These are phyloP conservation scores for Helarctos malayanus DNA, from an alignment of 2,797 vertebrate genomes.

Conservation along the genomic window DNA sequence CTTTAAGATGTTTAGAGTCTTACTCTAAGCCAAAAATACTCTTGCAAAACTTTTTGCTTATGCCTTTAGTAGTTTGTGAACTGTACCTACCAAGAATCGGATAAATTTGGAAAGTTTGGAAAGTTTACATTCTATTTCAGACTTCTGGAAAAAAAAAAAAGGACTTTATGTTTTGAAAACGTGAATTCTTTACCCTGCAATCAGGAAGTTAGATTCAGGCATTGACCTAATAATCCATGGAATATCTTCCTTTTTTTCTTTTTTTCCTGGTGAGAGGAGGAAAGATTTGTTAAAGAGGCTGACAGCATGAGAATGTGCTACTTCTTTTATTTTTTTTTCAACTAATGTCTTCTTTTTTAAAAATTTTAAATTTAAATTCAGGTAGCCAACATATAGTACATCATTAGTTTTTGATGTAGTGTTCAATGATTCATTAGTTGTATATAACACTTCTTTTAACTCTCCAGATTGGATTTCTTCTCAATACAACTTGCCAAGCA, in stretches of 20 bases:
- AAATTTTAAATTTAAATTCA: no score
- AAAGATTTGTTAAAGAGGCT: neutral
- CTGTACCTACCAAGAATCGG: constrained; percentile 24
- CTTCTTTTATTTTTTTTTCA: no score
- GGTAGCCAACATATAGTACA: no score
- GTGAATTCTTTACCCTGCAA: constrained; percentile 19
- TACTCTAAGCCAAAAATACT: constrained; percentile 55
- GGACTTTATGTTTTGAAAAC: constrained; percentile 23
- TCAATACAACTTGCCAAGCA: constrained; percentile 8
- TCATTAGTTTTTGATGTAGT: no score
- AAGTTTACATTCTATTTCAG: neutral
- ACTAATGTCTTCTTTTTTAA: no score
- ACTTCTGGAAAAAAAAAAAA: neutral
- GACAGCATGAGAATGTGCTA: neutral
- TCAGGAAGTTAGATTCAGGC: constrained; percentile 14
- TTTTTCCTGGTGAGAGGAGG: neutral
- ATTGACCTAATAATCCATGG: neutral
- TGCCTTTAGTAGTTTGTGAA: constrained; percentile 7
- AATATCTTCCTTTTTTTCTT: neutral
- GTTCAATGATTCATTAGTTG: no score
- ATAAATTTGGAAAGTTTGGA: constrained; percentile 30
- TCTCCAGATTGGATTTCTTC: constrained; percentile 34
- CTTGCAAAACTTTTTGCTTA: constrained; percentile 46
- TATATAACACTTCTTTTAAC: neutral
- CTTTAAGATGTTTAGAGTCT: constrained; percentile 42